A percentile compares a stretch with the other conserved stretches of the same genome.
Conservation (phyloP, 2,113 vertebrate genomes). For the Bujurquina vittata region DNA sequence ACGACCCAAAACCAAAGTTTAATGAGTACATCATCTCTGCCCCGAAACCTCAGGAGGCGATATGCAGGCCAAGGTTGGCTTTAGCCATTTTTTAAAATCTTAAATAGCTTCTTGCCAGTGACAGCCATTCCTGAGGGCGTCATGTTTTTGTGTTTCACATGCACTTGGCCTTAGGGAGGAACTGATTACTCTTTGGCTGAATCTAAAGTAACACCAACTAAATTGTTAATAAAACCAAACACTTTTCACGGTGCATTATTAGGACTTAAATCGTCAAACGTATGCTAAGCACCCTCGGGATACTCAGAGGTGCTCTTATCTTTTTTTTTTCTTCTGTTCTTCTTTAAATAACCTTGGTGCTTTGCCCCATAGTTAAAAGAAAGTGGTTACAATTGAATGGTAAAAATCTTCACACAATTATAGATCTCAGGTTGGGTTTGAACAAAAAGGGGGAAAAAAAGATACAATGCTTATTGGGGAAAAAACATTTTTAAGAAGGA, state of each 20-base stretch:
- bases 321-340: neutral
- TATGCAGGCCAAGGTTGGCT: constrained; percentile 89
- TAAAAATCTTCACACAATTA: neutral
- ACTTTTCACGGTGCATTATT: neutral
- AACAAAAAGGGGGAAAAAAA: neutral
- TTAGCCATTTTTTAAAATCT: neutral
- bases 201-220: neutral
- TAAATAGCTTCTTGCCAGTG: neutral
- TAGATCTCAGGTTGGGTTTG: neutral
- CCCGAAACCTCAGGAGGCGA: constrained; percentile 91
- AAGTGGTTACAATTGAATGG: neutral
- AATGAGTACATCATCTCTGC: constrained; percentile 92
- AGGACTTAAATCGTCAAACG: neutral
- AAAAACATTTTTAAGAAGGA: too few species aligned
- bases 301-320: neutral
- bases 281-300: neutral
- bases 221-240: neutral
- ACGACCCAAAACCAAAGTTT: constrained; percentile 88
- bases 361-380: neutral
- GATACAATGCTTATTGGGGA: neutral
- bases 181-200: neutral
- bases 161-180: neutral
- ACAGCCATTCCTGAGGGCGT: neutral
- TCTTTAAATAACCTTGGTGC: neutral
- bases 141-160: neutral